Base-by-base conservation (phyloP, 2,888 invertebrate genomes). In the Heliconius aoede region DNA sequence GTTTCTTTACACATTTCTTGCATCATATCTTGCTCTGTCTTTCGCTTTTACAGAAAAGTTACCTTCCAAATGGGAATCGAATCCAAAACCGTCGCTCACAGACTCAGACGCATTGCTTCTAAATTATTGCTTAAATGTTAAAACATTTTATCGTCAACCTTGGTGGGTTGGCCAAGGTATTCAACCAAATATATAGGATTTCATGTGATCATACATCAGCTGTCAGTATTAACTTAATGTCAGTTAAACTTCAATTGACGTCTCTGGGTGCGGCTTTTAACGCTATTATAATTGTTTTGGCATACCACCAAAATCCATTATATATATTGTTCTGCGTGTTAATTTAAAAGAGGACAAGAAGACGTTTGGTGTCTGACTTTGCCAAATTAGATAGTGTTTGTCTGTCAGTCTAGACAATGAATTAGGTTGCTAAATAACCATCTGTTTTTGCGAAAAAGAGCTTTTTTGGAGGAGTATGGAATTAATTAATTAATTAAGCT, bases 361-460 rank as follows among this genome's bases (percentile, higher is more conserved):
- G n/a, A 55, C n/a, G n/a, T n/a, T 55, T 55, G n/a, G 1, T 55
- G 21, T n/a, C 55, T n/a, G 55, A n/a, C 55, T 55, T 55, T 55
- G 55, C 55, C n/a, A 55, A 55, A 55, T 55, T 55, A n/a, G n/a
- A n/a, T 55, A 55, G 55, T 11, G n/a, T 55, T n/a, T n/a, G 55
- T 55, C 55, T 55, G 9, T 55, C 55, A 55, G 55, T n/a, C n/a
- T 4, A 55, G n/a, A 55, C 1, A 55, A n/a, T 55, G 55, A 55
- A 55, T 55, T 9, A 9, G 1, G 55, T 55, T 55, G 55, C 55
- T 55, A 55, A 55, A 15, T 46, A 46, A 13, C 4, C 18, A n/a
- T n/a, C n/a, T n/a, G n/a, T n/a, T n/a, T n/a, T n/a, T n/a, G n/a
- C n/a, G n/a, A n/a, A n/a, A n/a, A n/a, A n/a, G n/a, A n/a, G n/a